These are phyloP conservation scores for Meiosimyza platycephala DNA, from an alignment of 2,888 invertebrate species.

Conservation along the genomic window DNA sequence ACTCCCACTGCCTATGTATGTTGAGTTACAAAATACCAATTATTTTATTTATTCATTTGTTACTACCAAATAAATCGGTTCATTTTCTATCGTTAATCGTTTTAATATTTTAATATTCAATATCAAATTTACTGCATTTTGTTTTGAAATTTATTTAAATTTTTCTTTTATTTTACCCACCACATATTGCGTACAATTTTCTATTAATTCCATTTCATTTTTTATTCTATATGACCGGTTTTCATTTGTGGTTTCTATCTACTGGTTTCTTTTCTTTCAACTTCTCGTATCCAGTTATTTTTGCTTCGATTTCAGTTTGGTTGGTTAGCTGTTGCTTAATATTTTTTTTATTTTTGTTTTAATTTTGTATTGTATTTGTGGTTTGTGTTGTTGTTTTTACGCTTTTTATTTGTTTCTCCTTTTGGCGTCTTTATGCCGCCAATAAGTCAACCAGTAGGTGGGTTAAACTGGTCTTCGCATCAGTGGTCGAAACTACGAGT, in stretches of 20 bases:
- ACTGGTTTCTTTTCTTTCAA: conserved; percentile 3
- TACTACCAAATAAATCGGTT: no score
- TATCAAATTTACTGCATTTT: no score
- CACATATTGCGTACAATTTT: not conserved
- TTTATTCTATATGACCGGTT: conserved; percentile 13
- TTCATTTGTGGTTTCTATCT: conserved; percentile 9
- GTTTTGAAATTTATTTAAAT: no score
- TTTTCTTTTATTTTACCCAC: no score
- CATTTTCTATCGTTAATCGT: no score
- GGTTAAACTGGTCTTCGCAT: conserved; percentile 20
- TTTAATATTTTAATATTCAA: no score
- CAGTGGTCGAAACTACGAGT: not conserved
- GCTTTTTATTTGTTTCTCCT: not conserved
- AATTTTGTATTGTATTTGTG: not conserved
- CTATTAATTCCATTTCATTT: not conserved
- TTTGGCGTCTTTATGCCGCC: conserved; percentile 8
- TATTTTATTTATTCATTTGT: no score
- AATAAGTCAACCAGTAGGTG: conserved; percentile 9
- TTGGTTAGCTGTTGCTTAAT: not conserved
- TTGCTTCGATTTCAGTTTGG: conserved; percentile 20
- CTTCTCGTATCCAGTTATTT: not conserved
- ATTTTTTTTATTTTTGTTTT: not conserved
- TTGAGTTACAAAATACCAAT: no score
- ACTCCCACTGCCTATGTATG: no score
- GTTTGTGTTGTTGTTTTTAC: not conserved